phyloP scores from a whole-genome alignment of 35 echinoderm and acorn worm species.

The Diadema setosum region DNA sequence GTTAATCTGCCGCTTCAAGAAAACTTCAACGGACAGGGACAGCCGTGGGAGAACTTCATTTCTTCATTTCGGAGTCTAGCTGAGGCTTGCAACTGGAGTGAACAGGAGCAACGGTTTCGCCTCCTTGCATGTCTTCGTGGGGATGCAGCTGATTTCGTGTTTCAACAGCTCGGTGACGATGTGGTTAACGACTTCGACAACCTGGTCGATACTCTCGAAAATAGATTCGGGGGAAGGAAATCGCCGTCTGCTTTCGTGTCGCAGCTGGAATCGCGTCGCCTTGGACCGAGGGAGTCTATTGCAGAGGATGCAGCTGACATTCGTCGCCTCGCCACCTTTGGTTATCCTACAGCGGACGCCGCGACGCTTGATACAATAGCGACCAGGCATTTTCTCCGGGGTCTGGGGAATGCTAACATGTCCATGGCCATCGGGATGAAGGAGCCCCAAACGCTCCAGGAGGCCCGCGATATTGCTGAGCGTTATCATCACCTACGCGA shows the following conservation, averaged over 20 bases:
- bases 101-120: background rate
- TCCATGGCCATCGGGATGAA: background rate
- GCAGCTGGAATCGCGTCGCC: background rate
- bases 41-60: background rate
- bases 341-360: background rate
- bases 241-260: background rate
- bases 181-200: background rate
- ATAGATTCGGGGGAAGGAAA: background rate
- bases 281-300: background rate
- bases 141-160: no score
- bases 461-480: background rate
- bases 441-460: background rate
- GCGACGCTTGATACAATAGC: background rate
- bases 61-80: background rate
- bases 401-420: background rate
- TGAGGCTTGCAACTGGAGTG: background rate
- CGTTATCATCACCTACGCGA: background rate
- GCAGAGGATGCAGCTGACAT: no score
- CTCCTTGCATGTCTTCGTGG: no score
- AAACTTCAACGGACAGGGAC: background rate
- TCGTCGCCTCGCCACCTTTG: background rate
- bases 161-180: background rate
- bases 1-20: background rate
- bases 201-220: background rate
- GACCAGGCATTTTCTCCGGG: background rate